phyloP scores from a whole-genome alignment of 2,888 invertebrate species.

The Meliscaeva auricollis region DNA sequence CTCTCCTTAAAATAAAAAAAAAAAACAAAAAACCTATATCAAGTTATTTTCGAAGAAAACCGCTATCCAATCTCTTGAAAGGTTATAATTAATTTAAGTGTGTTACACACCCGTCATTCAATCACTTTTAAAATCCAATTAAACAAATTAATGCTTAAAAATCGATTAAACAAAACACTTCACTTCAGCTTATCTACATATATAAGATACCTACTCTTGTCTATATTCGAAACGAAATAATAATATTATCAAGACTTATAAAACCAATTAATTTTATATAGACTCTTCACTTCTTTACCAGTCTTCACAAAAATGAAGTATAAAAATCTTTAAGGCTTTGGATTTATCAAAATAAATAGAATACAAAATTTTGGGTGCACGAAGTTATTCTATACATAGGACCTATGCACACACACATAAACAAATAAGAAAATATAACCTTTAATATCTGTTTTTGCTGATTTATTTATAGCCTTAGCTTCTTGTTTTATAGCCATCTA shows the following conservation, averaged over 20 bases:
- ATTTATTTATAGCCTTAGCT: constrained; percentile 22
- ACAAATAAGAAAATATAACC: background rate
- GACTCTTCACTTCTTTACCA: too few relatives aligned
- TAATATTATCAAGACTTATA: constrained; percentile 5
- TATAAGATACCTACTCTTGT: background rate
- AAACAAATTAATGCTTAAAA: constrained; percentile 63
- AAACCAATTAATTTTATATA: constrained; percentile 17
- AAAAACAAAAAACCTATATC: background rate
- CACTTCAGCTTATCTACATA: background rate
- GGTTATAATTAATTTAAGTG: constrained; percentile 61
- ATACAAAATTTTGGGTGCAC: background rate
- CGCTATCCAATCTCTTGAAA: constrained; percentile 12
- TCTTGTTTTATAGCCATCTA: constrained; percentile 14
- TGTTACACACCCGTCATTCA: constrained; percentile 25
- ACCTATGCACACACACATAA: background rate
- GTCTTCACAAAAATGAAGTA: constrained; percentile 1
- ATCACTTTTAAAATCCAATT: constrained; percentile 59
- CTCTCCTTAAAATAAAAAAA: background rate
- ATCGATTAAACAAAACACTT: constrained; percentile 55
- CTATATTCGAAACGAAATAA: background rate
- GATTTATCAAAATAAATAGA: constrained; percentile 11
- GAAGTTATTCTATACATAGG: too few relatives aligned
- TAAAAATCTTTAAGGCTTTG: background rate
- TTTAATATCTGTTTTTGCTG: background rate
- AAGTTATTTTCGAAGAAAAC: background rate